Conservation (phyloP, 2,113 vertebrate genomes). For the Bufo gargarizans region DNA sequence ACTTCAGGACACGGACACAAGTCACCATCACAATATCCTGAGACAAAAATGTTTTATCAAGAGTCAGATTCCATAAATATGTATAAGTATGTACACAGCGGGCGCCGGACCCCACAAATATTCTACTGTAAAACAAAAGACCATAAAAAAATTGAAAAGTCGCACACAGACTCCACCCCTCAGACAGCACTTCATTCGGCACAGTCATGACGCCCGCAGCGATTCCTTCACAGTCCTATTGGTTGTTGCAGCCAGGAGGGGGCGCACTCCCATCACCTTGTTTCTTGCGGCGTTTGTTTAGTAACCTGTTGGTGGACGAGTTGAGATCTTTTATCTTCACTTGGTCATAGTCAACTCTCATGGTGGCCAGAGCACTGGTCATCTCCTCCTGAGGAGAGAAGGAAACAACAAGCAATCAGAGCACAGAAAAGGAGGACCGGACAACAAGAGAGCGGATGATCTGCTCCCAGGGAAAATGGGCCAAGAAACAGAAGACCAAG, state of each 20-base stretch:
- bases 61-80: conserved; percentile 41
- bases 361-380: conserved; percentile 96
- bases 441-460: neutral
- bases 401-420: neutral
- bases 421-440: no score
- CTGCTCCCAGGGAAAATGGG: neutral
- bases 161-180: neutral
- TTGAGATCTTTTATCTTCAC: conserved; percentile 97
- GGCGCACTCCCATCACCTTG: conserved; percentile 72
- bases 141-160: conserved; percentile 8
- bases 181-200: neutral
- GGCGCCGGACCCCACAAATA: neutral
- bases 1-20: neutral
- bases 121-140: conserved; percentile 35
- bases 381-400: conserved; percentile 87
- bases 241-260: conserved; percentile 81
- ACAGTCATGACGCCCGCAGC: neutral
- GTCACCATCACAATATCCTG: neutral
- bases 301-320: conserved; percentile 91
- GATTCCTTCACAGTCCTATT: conserved; percentile 66
- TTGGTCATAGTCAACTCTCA: conserved; percentile 97
- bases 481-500: neutral
- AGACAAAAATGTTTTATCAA: neutral
- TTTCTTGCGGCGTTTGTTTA: conserved; percentile 93
- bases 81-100: conserved; percentile 51